Evolutionary conservation across 1,140 invertebrate genomes (phyloP).

Genomic region (Leptinotarsa undecemlineata): DNA sequence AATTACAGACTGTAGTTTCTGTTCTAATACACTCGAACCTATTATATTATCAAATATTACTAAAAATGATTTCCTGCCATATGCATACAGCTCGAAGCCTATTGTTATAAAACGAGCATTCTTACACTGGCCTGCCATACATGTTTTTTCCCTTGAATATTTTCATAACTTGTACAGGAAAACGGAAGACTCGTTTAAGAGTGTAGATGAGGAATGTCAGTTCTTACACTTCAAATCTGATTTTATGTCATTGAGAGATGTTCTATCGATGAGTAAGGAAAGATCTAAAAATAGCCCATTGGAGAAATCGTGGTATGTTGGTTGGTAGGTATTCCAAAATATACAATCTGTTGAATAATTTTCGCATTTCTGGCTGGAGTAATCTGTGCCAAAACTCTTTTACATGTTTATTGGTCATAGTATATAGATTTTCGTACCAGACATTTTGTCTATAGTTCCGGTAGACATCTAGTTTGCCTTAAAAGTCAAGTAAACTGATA

Average conservation of each 20-base stretch:
- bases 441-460: not conserved
- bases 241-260: constrained; percentile 75
- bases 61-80: constrained; percentile 66
- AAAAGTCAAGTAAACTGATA: no score
- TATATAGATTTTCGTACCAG: not conserved
- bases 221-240: constrained; percentile 90
- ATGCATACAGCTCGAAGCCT: constrained; percentile 79
- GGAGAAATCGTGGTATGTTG: constrained; percentile 84
- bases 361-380: no score
- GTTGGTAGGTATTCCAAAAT: constrained; percentile 71
- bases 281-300: constrained; percentile 66
- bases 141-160: constrained; percentile 72
- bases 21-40: constrained; percentile 58
- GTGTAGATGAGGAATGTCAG: constrained; percentile 78
- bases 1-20: constrained; percentile 79
- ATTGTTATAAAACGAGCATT: constrained; percentile 80
- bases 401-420: no score
- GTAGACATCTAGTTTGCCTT: no score
- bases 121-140: constrained; percentile 75
- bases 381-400: no score
- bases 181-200: constrained; percentile 67
- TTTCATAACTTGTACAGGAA: constrained; percentile 76
- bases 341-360: not conserved
- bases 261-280: constrained; percentile 74
- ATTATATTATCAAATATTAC: constrained; percentile 69